Evolutionary conservation across 2,113 vertebrate genomes (phyloP).

Genomic region (Periophthalmodon schlosseri): DNA sequence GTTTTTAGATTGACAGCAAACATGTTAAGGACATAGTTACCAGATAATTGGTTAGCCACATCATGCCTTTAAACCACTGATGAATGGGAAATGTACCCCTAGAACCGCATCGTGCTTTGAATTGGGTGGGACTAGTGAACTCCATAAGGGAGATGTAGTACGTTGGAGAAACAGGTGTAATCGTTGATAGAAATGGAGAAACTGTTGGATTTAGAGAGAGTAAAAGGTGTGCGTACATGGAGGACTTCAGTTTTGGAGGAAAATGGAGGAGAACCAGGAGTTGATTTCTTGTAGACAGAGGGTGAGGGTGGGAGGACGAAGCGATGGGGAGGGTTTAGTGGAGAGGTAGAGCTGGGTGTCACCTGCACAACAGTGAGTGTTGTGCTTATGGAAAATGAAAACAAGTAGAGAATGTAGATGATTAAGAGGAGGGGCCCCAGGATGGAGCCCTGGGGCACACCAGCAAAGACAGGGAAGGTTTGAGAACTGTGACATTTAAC

Average conservation of each 20-base stretch:
- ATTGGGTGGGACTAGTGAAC: too few species aligned
- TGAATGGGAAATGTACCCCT: too few species aligned
- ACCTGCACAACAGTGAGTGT: too few species aligned
- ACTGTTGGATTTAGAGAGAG: background rate
- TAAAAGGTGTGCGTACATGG: background rate
- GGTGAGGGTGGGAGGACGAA: background rate
- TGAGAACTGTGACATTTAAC: background rate
- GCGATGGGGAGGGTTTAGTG: too few species aligned
- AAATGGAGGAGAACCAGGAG: background rate
- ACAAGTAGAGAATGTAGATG: background rate
- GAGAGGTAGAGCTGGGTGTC: background rate
- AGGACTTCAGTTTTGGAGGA: background rate
- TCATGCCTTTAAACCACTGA: too few species aligned
- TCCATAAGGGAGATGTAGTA: too few species aligned
- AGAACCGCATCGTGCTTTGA: too few species aligned
- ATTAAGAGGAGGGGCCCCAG: background rate
- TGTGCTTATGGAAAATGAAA: too few species aligned
- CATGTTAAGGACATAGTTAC: too few species aligned
- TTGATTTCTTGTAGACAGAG: background rate
- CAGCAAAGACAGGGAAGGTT: background rate
- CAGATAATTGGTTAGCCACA: too few species aligned
- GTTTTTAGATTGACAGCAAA: too few species aligned
- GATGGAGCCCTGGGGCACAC: background rate
- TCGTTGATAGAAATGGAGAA: background rate
- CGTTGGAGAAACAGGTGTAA: too few species aligned